phyloP scores from a whole-genome alignment of 2,888 invertebrate genomes.

The Rhingia campestris region DNA sequence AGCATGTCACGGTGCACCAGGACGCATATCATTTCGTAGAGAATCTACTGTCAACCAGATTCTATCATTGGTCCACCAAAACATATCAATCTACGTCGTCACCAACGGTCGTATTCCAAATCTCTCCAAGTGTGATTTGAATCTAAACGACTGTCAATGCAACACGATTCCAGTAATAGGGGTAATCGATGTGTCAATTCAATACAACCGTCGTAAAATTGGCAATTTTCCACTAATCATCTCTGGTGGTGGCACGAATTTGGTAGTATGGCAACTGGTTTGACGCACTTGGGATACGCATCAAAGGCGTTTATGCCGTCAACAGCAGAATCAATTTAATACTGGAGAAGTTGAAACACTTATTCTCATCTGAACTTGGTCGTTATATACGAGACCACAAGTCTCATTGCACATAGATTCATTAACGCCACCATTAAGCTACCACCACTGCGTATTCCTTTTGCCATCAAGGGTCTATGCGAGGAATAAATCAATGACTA shows the following conservation, averaged over 20 bases:
- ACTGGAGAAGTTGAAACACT: conserved; percentile 28
- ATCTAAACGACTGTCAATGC: conserved; percentile 48
- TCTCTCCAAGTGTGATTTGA: conserved; percentile 12
- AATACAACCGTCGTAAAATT: conserved; percentile 22
- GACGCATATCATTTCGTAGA: neutral
- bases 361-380: conserved; percentile 47
- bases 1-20: neutral
- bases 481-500: conserved; percentile 74
- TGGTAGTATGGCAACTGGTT: conserved; percentile 64
- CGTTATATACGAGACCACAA: conserved; percentile 42
- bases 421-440: conserved; percentile 14
- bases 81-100: conserved; percentile 27
- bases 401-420: conserved; percentile 37
- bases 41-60: conserved; percentile 33
- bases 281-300: conserved; percentile 52
- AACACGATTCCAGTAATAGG: conserved; percentile 45
- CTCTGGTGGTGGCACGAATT: conserved; percentile 39
- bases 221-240: conserved; percentile 46
- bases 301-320: conserved; percentile 50
- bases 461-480: conserved; percentile 60
- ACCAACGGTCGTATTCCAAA: conserved; percentile 29
- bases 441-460: conserved; percentile 44
- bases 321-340: conserved; percentile 11
- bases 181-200: conserved; percentile 34
- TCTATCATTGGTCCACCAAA: conserved; percentile 33